Evolutionary conservation across 2,113 vertebrate genomes (phyloP), one percentile per base, ranked within the genome.

Genomic region (Ciconia stormi): DNA sequence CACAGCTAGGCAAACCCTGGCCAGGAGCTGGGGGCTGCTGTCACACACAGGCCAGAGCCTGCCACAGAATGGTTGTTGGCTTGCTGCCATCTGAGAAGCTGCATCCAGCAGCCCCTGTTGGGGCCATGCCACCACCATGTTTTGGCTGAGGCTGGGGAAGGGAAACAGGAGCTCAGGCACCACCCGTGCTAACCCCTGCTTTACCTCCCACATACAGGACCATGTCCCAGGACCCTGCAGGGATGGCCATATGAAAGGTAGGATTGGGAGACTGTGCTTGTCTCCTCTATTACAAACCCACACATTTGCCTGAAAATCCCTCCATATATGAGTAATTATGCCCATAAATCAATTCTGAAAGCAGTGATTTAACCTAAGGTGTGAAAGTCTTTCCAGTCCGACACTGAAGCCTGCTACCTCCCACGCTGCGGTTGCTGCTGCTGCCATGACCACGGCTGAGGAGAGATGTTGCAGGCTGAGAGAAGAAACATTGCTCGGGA

Each of bases 181-280:
- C 2, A 13, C 3, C 26, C 1, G 5, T 26, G 50, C 30, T n/a
- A 40, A 65, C 0, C 30, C 30, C 29, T 44, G 47, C 59, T 80
- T 93, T 27, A 44, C 58, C 30, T 89, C 8, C 47, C 32, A 3
- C 17, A 8, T 17, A 23, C 17, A 46, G 63, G 20, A 50, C 40
- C 10, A 1, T 1, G 16, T 59, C 20, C n/a, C 19, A 5, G 8
- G 0, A 13, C 5, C 18, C 44, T 2, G 2, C 30, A 46, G 61
- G 2, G 21, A 30, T 21, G 13, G 30, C 5, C 1, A 1, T 7
- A 9, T 23, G n/a, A 55, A 65, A 86, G 36, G 47, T 8, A 61
- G 40, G 40, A 32, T 2, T 81, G 36, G 22, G 25, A 53, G 26
- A 4, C 29, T 16, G 2, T 32, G 7, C 27, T 66, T 73, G 10